These are phyloP conservation scores for Ammospiza nelsoni DNA, from an alignment of 2,113 vertebrate genomes.

Conservation along the genomic window DNA sequence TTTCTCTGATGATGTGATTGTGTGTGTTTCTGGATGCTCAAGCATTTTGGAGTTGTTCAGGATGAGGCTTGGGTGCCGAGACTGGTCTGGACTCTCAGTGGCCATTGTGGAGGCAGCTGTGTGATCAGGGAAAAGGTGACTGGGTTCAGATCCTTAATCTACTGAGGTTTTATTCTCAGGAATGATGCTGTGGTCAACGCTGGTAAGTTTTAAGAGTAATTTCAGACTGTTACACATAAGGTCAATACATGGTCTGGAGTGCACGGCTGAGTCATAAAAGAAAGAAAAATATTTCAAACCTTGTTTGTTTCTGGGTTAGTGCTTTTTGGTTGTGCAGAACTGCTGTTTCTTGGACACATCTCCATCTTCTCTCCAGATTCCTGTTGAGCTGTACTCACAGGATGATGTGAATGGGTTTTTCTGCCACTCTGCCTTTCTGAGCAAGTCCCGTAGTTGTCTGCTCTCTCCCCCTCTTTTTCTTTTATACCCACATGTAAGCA, in stretches of 20 bases:
- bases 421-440: background rate
- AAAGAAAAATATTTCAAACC: background rate
- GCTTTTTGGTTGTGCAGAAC: background rate
- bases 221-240: background rate
- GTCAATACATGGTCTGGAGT: background rate
- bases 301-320: background rate
- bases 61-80: background rate
- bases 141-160: background rate
- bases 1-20: background rate
- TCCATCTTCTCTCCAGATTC: background rate
- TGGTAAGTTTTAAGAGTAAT: background rate
- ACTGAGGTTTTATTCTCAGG: background rate
- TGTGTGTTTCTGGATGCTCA: background rate
- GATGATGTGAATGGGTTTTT: background rate
- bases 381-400: background rate
- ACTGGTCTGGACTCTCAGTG: background rate
- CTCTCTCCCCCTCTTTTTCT: background rate
- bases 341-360: background rate
- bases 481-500: background rate
- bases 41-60: background rate
- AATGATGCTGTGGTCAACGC: background rate
- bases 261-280: background rate
- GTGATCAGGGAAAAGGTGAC: background rate
- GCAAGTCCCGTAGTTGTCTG: background rate
- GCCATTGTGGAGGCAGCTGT: background rate